Percentiles rank a stretch among this genome's conserved stretches.
phyloP scores from a whole-genome alignment of 2,797 vertebrate species.

The Setipinna tenuifilis region DNA sequence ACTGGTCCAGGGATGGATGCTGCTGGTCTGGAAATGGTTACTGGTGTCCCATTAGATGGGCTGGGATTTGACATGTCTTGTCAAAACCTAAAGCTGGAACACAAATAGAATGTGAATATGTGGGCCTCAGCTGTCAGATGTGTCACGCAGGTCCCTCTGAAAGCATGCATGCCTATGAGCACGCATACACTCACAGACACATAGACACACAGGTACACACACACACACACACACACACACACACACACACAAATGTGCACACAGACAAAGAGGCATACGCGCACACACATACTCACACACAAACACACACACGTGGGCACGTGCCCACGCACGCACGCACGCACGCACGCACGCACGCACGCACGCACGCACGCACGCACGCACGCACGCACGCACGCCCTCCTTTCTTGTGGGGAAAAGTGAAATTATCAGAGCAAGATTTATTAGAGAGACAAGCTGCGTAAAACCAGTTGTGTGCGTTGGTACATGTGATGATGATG shows the following conservation, averaged over 20 bases:
- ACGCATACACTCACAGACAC: constrained; percentile 5
- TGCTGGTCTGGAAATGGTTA: constrained; percentile 60
- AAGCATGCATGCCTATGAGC: background rate
- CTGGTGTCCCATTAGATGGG: constrained; percentile 55
- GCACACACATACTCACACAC: background rate
- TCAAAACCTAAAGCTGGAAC: constrained; percentile 57
- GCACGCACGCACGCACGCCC: too few relatives aligned
- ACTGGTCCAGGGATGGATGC: constrained; percentile 61
- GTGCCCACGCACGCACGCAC: too few relatives aligned
- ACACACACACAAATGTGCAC: background rate
- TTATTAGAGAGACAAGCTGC: too few relatives aligned
- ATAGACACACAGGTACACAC: background rate
- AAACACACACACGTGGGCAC: background rate
- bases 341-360: too few relatives aligned
- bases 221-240: background rate
- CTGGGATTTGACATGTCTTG: constrained; percentile 68
- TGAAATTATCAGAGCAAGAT: too few relatives aligned
- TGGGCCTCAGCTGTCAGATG: constrained; percentile 7
- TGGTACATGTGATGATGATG: too few relatives aligned
- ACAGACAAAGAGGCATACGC: background rate
- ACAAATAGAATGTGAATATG: constrained; percentile 55
- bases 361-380: too few relatives aligned
- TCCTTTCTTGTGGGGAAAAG: too few relatives aligned
- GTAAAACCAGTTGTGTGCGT: too few relatives aligned
- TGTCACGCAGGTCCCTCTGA: background rate